These are phyloP conservation scores for Morpho helenor DNA, from an alignment of 2,888 invertebrate species.

Conservation along the genomic window DNA sequence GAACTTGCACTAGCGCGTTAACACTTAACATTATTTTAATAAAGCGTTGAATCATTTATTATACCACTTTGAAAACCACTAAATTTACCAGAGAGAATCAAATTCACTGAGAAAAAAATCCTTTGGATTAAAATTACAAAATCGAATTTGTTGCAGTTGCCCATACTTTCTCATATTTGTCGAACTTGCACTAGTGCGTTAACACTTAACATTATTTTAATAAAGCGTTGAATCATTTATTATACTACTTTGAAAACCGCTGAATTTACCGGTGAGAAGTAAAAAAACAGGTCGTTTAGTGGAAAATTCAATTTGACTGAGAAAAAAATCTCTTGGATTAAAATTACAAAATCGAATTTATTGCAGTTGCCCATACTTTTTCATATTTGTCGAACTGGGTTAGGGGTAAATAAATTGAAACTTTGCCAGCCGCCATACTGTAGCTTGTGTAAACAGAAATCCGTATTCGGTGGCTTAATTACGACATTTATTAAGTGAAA, in stretches of 20 bases:
- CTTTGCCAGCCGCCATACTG: conserved; percentile 25
- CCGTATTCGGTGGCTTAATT: conserved; percentile 21
- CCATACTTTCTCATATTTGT: conserved; percentile 27
- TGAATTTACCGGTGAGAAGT: conserved; percentile 18
- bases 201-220: too few species aligned
- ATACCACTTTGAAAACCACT: conserved; percentile 12
- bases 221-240: too few species aligned
- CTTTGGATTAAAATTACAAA: conserved; percentile 23
- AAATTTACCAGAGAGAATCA: conserved; percentile 17
- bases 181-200: conserved; percentile 25
- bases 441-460: conserved; percentile 23
- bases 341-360: conserved; percentile 24
- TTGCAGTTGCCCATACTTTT: conserved; percentile 27
- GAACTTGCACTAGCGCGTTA: conserved; percentile 24
- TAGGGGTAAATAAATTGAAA: conserved; percentile 28
- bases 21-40: too few species aligned
- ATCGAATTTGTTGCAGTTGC: conserved; percentile 25
- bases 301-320: conserved; percentile 18
- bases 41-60: too few species aligned
- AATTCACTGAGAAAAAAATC: conserved; percentile 12
- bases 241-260: conserved; percentile 6
- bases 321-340: conserved; percentile 20
- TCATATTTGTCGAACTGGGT: conserved; percentile 28
- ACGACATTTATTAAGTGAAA: conserved; percentile 26
- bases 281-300: conserved; percentile 1